Conservation (phyloP, 2,888 invertebrate species). For the Platycnemis pennipes region DNA sequence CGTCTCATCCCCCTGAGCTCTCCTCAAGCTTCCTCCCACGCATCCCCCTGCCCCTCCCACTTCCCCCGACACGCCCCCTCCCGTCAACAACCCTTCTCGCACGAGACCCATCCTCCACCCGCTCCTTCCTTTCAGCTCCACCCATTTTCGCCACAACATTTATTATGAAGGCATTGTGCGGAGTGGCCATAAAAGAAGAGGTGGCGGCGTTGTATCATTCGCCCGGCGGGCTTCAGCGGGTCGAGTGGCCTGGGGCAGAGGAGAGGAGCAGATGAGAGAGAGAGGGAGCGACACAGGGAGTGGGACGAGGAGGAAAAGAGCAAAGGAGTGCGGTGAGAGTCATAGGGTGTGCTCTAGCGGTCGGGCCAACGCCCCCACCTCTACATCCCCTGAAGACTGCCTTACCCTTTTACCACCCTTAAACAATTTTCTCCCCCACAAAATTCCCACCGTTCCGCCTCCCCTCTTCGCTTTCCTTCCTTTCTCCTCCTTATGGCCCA, state of each 20-base stretch:
- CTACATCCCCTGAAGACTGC: neutral
- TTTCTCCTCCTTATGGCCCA: neutral
- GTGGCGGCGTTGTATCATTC: conserved; percentile 61
- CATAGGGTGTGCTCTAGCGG: neutral
- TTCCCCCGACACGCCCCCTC: neutral
- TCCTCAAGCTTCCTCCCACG: neutral
- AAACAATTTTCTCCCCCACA: conserved; percentile 3
- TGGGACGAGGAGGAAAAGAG: neutral
- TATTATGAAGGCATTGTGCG: conserved; percentile 63
- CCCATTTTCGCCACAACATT: conserved; percentile 63
- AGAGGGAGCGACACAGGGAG: neutral
- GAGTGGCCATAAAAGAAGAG: conserved; percentile 57
- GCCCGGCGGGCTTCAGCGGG: neutral
- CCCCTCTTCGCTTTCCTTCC: neutral
- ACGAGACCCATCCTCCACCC: neutral
- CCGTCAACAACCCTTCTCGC: neutral
- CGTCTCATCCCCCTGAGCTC: neutral
- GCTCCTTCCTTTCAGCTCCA: neutral
- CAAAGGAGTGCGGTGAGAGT: neutral
- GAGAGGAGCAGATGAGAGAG: neutral
- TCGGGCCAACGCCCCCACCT: neutral
- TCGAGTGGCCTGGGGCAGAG: neutral
- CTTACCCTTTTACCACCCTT: conserved; percentile 8
- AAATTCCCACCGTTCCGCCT: neutral
- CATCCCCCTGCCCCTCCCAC: neutral